Evolutionary conservation across 2,113 vertebrate genomes (phyloP), one percentile per base, ranked within the genome.

Genomic region (Amblyopsis rosae): DNA sequence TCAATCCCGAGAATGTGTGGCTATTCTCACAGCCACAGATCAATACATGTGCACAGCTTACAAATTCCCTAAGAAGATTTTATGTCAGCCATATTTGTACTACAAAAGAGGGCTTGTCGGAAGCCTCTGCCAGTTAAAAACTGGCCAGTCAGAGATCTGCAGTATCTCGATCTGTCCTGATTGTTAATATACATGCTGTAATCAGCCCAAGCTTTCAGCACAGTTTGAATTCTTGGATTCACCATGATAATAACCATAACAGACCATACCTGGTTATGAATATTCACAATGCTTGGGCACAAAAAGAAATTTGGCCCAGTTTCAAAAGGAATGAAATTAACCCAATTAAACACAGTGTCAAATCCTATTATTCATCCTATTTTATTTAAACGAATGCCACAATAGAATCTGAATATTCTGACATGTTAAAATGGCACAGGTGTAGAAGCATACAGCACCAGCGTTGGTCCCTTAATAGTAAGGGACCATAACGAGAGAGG

Each of bases 61-160:
- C 75, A 79, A 45, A 74, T 73, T 62, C 64, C 45, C 61, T 6
- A 15, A 77, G 70, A 83, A 81, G 73, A 67, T 84, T 86, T 82
- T 60, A 84, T 73, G 69, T 16, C 0, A 26, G 48, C 15, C 11
- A 60, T 45, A 69, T 83, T 68, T 72, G 5, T 69, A 61, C 79
- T 15, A 33, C 51, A 53, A 62, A 70, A 74, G 87, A 73, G 72
- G 32, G 41, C 71, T 79, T 73, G 17, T 51, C 26, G 16, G 51
- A 59, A 12, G 15, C 15, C 12, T 51, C 72, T 69, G 47, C 13
- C 45, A 6, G 59, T 70, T 65, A 64, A 12, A 49, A 73, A 63
- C 2, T 0, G 33, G 41, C 46, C 32, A 13, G 33, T 0, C 10
- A 46, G 54, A 73, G 35, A 64, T 65, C 49, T 5, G 68, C 70